Evolutionary conservation across 2,113 vertebrate genomes (phyloP).

Genomic region (Semnornis frantzii): DNA sequence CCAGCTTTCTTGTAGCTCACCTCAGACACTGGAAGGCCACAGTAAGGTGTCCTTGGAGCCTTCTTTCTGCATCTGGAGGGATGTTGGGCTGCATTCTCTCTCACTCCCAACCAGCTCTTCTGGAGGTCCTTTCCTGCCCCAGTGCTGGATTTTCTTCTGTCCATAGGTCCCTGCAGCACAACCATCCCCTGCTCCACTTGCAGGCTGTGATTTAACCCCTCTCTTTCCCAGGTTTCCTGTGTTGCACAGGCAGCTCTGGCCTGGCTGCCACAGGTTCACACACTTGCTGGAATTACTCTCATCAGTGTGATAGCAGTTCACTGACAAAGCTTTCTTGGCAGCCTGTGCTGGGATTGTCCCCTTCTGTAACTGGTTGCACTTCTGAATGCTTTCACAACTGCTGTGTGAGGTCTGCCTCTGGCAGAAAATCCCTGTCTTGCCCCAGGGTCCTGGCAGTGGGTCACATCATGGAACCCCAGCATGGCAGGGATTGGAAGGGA

Average conservation of each 20-base stretch:
- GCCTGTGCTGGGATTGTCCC: background rate
- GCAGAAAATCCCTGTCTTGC: background rate
- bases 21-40: too few species aligned
- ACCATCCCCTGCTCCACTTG: fast-evolving
- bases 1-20: too few species aligned
- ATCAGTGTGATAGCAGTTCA: background rate
- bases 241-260: fast-evolving
- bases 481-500: too few species aligned
- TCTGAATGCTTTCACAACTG: background rate
- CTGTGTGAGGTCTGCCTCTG: background rate
- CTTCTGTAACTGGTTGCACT: background rate
- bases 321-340: background rate
- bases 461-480: background rate
- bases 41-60: too few species aligned
- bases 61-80: background rate
- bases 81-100: background rate
- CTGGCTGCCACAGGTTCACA: background rate
- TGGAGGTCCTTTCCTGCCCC: background rate
- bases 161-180: background rate
- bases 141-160: background rate
- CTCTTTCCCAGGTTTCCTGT: background rate
- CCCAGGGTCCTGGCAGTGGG: background rate
- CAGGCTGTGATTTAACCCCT: background rate
- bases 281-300: background rate
- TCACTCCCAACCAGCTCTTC: background rate